phyloP scores from a whole-genome alignment of 2,888 invertebrate genomes.

The Vesta saturnalis region DNA sequence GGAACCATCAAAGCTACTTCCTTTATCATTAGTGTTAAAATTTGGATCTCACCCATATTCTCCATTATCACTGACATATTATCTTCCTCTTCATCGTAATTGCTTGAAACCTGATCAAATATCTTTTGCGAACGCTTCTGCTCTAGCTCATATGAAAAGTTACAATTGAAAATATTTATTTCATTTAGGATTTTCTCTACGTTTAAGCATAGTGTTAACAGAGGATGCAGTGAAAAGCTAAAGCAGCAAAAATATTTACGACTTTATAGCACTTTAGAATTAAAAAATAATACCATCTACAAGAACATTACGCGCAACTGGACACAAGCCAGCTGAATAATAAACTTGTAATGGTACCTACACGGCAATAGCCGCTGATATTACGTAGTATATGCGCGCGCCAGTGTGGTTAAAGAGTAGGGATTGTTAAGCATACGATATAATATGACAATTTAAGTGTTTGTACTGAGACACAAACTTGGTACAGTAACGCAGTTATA shows the following conservation, averaged over 20 bases:
- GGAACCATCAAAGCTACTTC: conserved; percentile 4
- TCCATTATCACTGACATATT: background rate
- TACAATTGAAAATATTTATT: conserved; percentile 2
- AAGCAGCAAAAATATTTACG: no score
- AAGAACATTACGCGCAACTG: background rate
- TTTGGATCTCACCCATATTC: conserved; percentile 3
- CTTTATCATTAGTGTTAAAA: background rate
- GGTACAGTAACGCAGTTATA: no score
- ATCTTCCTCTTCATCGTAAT: background rate
- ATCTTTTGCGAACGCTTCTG: background rate
- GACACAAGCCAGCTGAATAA: background rate
- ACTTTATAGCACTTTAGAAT: background rate
- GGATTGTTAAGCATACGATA: background rate
- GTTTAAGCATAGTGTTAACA: background rate
- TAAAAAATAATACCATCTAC: no score
- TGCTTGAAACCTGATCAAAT: background rate
- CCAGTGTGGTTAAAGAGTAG: background rate
- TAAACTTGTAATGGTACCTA: background rate
- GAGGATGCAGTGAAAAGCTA: no score
- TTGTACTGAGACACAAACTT: background rate
- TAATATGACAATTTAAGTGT: background rate
- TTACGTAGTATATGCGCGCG: conserved; percentile 9
- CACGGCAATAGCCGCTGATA: background rate
- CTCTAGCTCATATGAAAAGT: background rate
- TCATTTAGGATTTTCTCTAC: background rate